These are phyloP conservation scores for Spea bombifrons DNA, from an alignment of 2,113 vertebrate species.

Conservation along the genomic window DNA sequence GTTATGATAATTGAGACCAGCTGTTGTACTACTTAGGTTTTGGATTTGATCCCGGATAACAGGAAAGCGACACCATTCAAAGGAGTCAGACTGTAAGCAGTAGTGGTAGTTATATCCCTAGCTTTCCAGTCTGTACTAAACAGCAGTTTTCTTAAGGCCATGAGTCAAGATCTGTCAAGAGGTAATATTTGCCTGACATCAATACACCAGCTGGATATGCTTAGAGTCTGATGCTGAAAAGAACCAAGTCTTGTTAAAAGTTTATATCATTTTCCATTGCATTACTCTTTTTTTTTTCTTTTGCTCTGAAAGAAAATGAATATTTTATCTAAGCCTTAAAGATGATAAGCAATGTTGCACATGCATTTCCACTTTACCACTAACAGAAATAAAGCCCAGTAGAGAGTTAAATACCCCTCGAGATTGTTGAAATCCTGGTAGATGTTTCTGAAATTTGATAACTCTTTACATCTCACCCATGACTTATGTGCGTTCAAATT, in stretches of 20 bases:
- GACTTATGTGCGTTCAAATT: too few relatives aligned
- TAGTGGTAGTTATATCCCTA: slow-evolving; percentile 3
- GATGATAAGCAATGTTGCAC: too few relatives aligned
- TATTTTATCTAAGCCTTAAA: too few relatives aligned
- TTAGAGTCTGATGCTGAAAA: neutral
- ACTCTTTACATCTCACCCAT: too few relatives aligned
- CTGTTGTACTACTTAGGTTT: slow-evolving; percentile 58
- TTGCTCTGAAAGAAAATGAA: neutral
- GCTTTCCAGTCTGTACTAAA: slow-evolving; percentile 27
- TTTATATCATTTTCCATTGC: slow-evolving; percentile 2
- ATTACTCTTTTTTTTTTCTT: neutral
- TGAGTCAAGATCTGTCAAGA: slow-evolving; percentile 31
- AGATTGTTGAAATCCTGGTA: too few relatives aligned
- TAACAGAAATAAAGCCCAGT: too few relatives aligned
- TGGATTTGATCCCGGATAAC: slow-evolving; percentile 49
- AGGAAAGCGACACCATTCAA: slow-evolving; percentile 31
- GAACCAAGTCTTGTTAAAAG: neutral
- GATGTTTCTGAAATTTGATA: too few relatives aligned
- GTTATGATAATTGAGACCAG: slow-evolving; percentile 67
- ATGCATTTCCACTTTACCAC: too few relatives aligned
- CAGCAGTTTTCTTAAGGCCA: slow-evolving; percentile 28
- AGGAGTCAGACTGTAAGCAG: slow-evolving; percentile 27
- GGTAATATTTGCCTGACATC: slow-evolving; percentile 25
- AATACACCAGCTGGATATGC: slow-evolving; percentile 28
- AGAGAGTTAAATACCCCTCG: too few relatives aligned